Conservation (phyloP, 2,113 vertebrate genomes). For the Catharus minimus region DNA sequence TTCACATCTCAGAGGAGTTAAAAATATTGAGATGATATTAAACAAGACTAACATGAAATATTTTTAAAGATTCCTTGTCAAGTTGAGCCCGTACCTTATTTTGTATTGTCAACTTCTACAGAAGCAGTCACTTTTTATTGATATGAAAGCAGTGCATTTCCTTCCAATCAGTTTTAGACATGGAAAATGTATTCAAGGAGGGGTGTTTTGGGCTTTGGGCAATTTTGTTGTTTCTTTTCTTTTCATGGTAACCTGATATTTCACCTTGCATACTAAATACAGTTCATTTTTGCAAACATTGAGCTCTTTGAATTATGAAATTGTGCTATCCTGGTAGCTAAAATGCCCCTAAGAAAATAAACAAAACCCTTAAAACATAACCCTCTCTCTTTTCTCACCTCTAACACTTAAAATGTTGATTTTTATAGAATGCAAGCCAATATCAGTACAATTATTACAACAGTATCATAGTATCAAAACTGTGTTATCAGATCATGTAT, state of each 20-base stretch:
- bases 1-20: not conserved
- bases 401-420: not conserved
- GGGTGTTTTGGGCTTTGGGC: not conserved
- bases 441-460: not conserved
- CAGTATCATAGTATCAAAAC: not conserved
- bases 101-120: not conserved
- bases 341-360: not conserved
- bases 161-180: not conserved
- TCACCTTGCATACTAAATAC: not conserved
- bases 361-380: not conserved
- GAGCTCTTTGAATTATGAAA: not conserved
- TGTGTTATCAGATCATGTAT: not conserved
- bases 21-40: not conserved
- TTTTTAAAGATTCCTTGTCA: not conserved
- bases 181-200: not conserved
- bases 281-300: not conserved
- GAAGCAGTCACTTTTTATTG: not conserved
- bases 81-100: not conserved
- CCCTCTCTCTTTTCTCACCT: fast-evolving
- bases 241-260: not conserved
- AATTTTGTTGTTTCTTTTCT: not conserved
- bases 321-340: not conserved
- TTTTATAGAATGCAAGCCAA: not conserved
- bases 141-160: not conserved
- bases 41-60: not conserved